Conservation (phyloP, 2,113 vertebrate genomes). For the Capreolus pygargus region DNA sequence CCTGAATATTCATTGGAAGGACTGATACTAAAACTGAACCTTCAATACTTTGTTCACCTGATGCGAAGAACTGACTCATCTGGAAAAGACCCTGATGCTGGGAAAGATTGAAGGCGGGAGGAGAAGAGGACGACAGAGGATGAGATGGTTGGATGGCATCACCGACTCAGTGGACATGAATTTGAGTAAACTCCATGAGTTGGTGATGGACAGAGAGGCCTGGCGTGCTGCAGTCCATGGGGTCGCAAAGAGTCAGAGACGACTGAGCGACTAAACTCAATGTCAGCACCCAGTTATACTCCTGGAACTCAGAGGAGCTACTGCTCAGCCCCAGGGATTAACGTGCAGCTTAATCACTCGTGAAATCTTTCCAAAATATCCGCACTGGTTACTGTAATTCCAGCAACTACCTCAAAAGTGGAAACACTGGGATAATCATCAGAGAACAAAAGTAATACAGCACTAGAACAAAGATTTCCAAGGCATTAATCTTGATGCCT, state of each 20-base stretch:
- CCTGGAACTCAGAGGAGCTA: not conserved
- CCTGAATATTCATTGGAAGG: too few species aligned
- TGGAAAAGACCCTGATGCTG: too few species aligned
- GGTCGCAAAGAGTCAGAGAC: accelerated
- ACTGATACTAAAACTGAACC: too few species aligned
- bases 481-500: not conserved
- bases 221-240: not conserved
- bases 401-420: not conserved
- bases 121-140: too few species aligned
- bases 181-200: too few species aligned
- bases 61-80: too few species aligned
- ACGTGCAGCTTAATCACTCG: not conserved
- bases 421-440: not conserved
- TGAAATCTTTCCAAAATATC: not conserved
- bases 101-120: too few species aligned
- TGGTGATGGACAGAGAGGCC: too few species aligned
- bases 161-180: too few species aligned
- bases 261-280: not conserved
- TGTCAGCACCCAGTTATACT: not conserved
- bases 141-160: too few species aligned
- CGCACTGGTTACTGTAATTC: not conserved
- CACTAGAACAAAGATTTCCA: not conserved
- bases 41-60: too few species aligned
- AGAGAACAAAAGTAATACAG: not conserved
- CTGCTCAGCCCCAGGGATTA: not conserved